A percentile compares a stretch with the other conserved stretches of the same genome.
phyloP scores from a whole-genome alignment of 1,140 invertebrate genomes.

The Oryctes rhinoceros region DNA sequence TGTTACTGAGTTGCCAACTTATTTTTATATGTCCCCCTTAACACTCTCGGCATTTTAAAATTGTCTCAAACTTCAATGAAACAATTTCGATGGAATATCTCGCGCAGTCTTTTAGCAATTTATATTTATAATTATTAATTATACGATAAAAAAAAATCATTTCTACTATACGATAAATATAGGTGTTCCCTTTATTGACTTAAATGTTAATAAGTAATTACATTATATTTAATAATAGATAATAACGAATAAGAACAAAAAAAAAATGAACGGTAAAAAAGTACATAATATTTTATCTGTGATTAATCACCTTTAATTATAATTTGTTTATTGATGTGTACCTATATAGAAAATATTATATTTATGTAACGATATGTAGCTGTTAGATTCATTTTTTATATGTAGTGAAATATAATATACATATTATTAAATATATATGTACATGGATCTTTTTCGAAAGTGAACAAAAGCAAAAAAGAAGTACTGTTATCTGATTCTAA shows the following conservation, averaged over 20 bases:
- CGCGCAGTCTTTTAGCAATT: background rate
- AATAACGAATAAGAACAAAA: background rate
- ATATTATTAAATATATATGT: conserved; percentile 6
- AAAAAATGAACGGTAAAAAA: conserved; percentile 19
- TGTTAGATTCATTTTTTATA: conserved; percentile 37
- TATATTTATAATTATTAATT: conserved; percentile 1
- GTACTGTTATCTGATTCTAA: conserved; percentile 24
- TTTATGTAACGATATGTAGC: conserved; percentile 29
- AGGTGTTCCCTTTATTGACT: conserved; percentile 17
- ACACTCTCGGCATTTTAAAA: too few species aligned
- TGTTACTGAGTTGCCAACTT: too few species aligned
- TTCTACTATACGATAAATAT: conserved; percentile 16
- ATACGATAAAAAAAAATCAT: background rate
- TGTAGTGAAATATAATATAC: conserved; percentile 8
- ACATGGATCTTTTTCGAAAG: conserved; percentile 5
- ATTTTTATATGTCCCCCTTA: too few species aligned
- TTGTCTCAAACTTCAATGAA: too few species aligned
- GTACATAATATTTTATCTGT: conserved; percentile 47
- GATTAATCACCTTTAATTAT: conserved; percentile 42
- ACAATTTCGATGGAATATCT: background rate
- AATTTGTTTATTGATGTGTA: conserved; percentile 31
- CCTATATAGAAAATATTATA: conserved; percentile 2
- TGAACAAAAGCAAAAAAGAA: background rate
- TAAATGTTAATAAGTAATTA: conserved; percentile 12
- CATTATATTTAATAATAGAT: conserved; percentile 5